These are phyloP conservation scores for Oenanthe oenanthe DNA, from an alignment of 2,113 vertebrate genomes.

Conservation along the genomic window DNA sequence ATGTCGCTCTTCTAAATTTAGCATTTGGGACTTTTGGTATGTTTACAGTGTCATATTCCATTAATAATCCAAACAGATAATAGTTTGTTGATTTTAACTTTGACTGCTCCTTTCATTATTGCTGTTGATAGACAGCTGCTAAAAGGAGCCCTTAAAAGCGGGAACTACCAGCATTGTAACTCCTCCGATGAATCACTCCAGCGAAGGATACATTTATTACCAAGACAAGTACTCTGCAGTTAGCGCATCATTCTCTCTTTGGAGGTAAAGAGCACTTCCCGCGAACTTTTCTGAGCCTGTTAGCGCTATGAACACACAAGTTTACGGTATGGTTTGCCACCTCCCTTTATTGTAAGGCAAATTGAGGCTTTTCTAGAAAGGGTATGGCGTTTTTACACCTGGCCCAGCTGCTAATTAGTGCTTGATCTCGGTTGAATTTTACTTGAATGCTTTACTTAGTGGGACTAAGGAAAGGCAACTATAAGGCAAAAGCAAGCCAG, in stretches of 20 bases:
- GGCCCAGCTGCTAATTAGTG: not conserved
- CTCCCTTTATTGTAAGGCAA: not conserved
- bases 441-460: conserved; percentile 18
- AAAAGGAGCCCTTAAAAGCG: not conserved
- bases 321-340: not conserved
- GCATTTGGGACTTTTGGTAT: conserved; percentile 20
- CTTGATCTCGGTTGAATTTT: conserved; percentile 12
- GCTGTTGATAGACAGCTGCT: not conserved
- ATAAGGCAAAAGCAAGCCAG: conserved; percentile 21
- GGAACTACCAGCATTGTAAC: not conserved
- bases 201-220: not conserved
- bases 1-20: conserved; percentile 30
- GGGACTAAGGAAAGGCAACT: conserved; percentile 19
- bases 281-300: not conserved
- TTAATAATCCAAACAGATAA: conserved; percentile 27
- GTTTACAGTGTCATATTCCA: not conserved
- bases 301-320: not conserved
- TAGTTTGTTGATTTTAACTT: conserved; percentile 25
- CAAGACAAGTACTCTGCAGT: not conserved
- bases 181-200: not conserved
- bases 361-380: not conserved
- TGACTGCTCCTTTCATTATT: not conserved
- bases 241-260: not conserved
- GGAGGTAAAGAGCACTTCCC: not conserved
- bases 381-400: conserved; percentile 9